A percentile compares a stretch with the other conserved stretches of the same genome.
Conservation (phyloP, 2,797 vertebrate species). For the Sitta carolinensis region DNA sequence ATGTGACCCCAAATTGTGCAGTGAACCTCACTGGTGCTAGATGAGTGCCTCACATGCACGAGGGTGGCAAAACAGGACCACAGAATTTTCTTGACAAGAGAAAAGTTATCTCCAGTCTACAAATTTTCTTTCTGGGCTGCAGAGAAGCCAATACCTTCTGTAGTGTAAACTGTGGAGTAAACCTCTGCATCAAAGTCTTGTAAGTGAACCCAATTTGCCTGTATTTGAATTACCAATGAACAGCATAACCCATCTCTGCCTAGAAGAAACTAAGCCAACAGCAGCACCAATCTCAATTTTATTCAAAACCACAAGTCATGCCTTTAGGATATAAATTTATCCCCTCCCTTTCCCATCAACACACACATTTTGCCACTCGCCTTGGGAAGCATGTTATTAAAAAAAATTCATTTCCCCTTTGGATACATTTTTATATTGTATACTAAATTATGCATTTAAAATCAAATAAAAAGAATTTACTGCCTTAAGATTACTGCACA, state of each 20-base stretch:
- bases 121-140: background rate
- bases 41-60: rapidly evolving
- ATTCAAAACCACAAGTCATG: slow-evolving; percentile 58
- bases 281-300: slow-evolving; percentile 51
- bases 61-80: background rate
- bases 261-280: slow-evolving; percentile 49
- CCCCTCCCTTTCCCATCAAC: slow-evolving; percentile 55
- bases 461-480: slow-evolving; percentile 68
- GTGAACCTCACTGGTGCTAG: background rate
- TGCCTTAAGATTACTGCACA: slow-evolving; percentile 54
- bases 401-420: slow-evolving; percentile 52
- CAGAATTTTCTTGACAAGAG: background rate
- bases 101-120: background rate
- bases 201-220: slow-evolving; percentile 3
- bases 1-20: background rate
- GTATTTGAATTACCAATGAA: slow-evolving; percentile 21
- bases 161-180: background rate
- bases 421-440: slow-evolving; percentile 64
- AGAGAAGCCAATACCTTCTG: background rate
- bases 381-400: slow-evolving; percentile 54
- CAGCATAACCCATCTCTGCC: background rate
- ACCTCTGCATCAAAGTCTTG: background rate
- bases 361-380: slow-evolving; percentile 1
- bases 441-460: slow-evolving; percentile 71
- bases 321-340: slow-evolving; percentile 63